Base-by-base conservation (phyloP, 1,140 invertebrate species). In the Bemisia tabaci region DNA sequence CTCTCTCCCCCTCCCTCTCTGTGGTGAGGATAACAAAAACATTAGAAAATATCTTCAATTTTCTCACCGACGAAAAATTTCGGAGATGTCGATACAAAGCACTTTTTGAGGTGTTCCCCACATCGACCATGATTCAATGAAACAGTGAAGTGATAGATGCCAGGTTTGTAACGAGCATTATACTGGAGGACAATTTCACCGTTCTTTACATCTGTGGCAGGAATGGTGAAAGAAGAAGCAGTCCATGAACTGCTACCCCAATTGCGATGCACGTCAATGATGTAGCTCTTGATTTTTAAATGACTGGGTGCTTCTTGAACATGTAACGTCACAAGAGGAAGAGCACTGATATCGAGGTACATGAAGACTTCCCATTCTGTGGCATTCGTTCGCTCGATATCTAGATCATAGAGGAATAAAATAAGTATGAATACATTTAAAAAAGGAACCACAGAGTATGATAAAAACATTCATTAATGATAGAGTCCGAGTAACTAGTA, bases 111-210 rank as follows among this genome's bases (percentile, higher is more conserved):
- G 17, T 48, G 33, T 9, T 48, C 33, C 17, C 33, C 33, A 17
- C 33, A 48, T 5, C 33, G 33, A 48, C 5, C 17, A 17, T 48
- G 33, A 17, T 48, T 48, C 17, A 17, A 17, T 9, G 33, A 48
- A 22, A 65, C 63, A n/a, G 63, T 65, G 63, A 65, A 65, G 23
- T 39, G 48, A 65, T 65, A 65, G 9, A 39, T 65, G 12, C 63
- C 63, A 2, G 63, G 26, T 23, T 58, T 33, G 5, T 39, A 65
- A 9, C 48, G 22, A 22, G 63, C 48, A 27, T 22, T 39, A 48
- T 65, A 65, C n/a, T 12, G 2, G 12, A 26, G n/a, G 48, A 26
- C 48, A n/a, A 65, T 26, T 48, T 39, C 39, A 58, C 48, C 23
- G 23, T 65, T 65, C 5, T 39, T 22, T 21, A 12, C 33, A 11